Evolutionary conservation across 2,888 invertebrate species (phyloP), one percentile per base, ranked within the genome.

Genomic region (Synanthedon vespiformis): DNA sequence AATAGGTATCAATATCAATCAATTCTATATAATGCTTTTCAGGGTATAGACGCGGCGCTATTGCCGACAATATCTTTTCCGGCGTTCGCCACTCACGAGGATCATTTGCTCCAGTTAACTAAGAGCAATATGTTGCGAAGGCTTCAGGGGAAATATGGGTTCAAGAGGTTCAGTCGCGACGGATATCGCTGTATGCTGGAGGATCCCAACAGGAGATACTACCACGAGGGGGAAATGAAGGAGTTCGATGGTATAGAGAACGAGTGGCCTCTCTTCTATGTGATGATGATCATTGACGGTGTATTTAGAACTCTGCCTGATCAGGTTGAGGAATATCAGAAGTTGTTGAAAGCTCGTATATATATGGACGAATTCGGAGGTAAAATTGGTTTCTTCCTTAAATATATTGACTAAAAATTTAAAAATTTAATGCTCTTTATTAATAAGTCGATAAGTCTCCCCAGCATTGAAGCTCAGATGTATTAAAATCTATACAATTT

Each of bases 211-310:
- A 88, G 92, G 59, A 86, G 90, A 78, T 96, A 94, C 81, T 99
- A 98, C 74, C 90, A 93, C 60, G 92, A 94, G 65, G 96, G 97
- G 13, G 98, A 99, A 85, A 91, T 98, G 2, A 97, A 96, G 79
- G 93, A 96, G 69, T 99, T 98, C 82, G 98, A 99, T 70, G 94
- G 94, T 48, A 90, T 99, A 12, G 99, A 99, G 84, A 96, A 96
- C 60, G 98, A 99, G 77, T 99, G 99, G 98, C 99, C 99, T 0
- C 79, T 99, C 51, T 98, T 99, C 80, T 97, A 94, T 70, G 93
- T 97, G 48, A 94, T 94, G 75, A 94, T 99, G 93, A 95, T 98
- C 50, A 96, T 99, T 61, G 98, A 99, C 76, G 97, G 98, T 10
- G 95, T 95, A 51, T 96, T 95, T 72, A 93, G 94, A 66, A 92